Base-by-base conservation (phyloP, 2,888 invertebrate genomes). In the Acronicta leporina region DNA sequence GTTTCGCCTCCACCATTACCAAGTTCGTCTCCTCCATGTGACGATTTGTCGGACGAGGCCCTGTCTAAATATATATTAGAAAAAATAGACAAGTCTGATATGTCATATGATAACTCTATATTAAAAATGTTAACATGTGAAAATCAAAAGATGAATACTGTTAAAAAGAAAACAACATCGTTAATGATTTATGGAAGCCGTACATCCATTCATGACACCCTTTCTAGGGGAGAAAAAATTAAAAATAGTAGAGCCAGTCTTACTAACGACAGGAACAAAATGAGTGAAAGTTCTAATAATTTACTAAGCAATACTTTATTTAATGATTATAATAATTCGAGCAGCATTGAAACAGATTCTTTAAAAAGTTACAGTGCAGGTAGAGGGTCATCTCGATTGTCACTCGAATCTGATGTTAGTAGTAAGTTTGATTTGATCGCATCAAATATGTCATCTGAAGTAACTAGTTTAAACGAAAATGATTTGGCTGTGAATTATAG, bases 1-100 rank as follows among this genome's bases (percentile, higher is more conserved):
- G 95, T 97, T 5, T 96, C 97, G 3, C 97, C 97, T 5, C 97
- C 97, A 7, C 97, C 97, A 0, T 96, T 97, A 71, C 97, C 97
- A 6, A 96, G 95, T 20, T 96, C 97, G 10, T 96, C 97, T 0
- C 97, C 97, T 1, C 97, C 97, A 7, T 85, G 96, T 75, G 96
- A 97, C 63, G 97, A 97, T 60, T 88, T 97, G 7, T 96, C 97
- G 47, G 96, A 96, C 33, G 95, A 96, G 67, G 94, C 94, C 27
- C 78, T 94, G 33, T 94, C 94, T 0, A 91, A 92, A 76, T 94
- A 94, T 77, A 90, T 94, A 71, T 81, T 95, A 61, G 95, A 95
- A 45, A 95, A 95, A 79, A 81, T 95, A 27, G 92, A 95, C 57
- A 90, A 91, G 76, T 94, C 94, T 0, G 92, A 94, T 62, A 88